These are phyloP conservation scores for Sebastes itinus DNA, from an alignment of 2,797 vertebrate genomes.

Conservation along the genomic window DNA sequence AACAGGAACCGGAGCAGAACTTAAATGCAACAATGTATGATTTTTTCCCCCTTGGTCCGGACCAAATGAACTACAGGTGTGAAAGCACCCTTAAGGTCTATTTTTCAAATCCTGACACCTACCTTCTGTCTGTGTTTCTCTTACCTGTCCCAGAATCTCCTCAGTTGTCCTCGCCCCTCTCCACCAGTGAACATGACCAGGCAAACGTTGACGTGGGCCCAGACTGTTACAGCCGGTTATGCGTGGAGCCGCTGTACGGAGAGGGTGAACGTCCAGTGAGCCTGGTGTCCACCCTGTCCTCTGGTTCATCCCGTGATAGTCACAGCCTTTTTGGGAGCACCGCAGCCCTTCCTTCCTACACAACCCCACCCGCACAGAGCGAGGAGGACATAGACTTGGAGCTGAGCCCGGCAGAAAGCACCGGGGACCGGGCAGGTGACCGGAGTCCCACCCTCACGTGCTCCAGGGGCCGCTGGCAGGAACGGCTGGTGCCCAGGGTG, in stretches of 20 bases:
- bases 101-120: background rate
- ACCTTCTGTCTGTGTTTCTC: slow-evolving; percentile 16
- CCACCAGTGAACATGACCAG: slow-evolving; percentile 81
- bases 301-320: slow-evolving; percentile 84
- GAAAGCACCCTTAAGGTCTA: background rate
- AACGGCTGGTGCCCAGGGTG: slow-evolving; percentile 39
- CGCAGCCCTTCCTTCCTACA: slow-evolving; percentile 59
- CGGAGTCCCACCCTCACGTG: slow-evolving; percentile 36
- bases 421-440: slow-evolving; percentile 15
- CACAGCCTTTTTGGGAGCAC: slow-evolving; percentile 83
- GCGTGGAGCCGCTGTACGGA: slow-evolving; percentile 72
- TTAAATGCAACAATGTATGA: too few relatives aligned
- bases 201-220: slow-evolving; percentile 50
- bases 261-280: slow-evolving; percentile 85
- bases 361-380: slow-evolving; percentile 50
- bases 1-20: too few relatives aligned
- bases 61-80: too few relatives aligned
- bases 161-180: slow-evolving; percentile 75
- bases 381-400: slow-evolving; percentile 81
- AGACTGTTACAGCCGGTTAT: slow-evolving; percentile 72
- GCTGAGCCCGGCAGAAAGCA: slow-evolving; percentile 73
- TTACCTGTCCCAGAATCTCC: slow-evolving; percentile 73
- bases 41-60: too few relatives aligned
- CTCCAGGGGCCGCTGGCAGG: slow-evolving; percentile 42
- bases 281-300: slow-evolving; percentile 83